Evolutionary conservation across 2,888 invertebrate species (phyloP), one percentile per base, ranked within the genome.

Genomic region (Synergus umbraculus): DNA sequence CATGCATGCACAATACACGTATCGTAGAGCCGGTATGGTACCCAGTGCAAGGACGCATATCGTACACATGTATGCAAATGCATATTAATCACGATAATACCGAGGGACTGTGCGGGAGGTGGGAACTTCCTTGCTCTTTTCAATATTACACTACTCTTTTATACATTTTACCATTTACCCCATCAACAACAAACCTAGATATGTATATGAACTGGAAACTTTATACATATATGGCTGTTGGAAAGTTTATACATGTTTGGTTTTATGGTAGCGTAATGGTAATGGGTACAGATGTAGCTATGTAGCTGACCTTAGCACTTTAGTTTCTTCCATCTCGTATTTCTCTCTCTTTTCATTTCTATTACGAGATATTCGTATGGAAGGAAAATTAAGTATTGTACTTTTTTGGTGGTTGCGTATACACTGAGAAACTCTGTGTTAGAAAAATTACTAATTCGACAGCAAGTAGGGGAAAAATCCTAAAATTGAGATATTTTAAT

Each of bases 121-220:
- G 65, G 65, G 41, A 41, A 66, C 37, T 66, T 66, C 41, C 65
- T 66, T 43, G 18, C 43, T 41, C 13, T 66, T 65, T 66, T 41
- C 65, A 66, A 66, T 43, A 66, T 43, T 18, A 66, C 65, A 41
- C 41, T n/a, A 43, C 65, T n/a, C 10, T 65, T 65, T 22, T 60
- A 10, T 60, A 12, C 12, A 60, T n/a, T 8, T 54, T 9, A 54
- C n/a, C 1, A 54, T n/a, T n/a, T n/a, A 54, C 54, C 54, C 60
- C 18, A 60, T 60, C 8, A 60, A 12, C 18, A 9, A 60, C 12
- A 60, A 60, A 60, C 60, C 22, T 60, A 22, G 60, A 60, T 22
- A 60, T 22, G n/a, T 4, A 54, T 9, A n/a, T 54, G 7, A 54
- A 54, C n/a, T n/a, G n/a, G n/a, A n/a, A 54, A 54, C n/a, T 54